These are phyloP conservation scores for Acanthopagrus latus DNA, from an alignment of 2,797 vertebrate genomes.

Conservation along the genomic window DNA sequence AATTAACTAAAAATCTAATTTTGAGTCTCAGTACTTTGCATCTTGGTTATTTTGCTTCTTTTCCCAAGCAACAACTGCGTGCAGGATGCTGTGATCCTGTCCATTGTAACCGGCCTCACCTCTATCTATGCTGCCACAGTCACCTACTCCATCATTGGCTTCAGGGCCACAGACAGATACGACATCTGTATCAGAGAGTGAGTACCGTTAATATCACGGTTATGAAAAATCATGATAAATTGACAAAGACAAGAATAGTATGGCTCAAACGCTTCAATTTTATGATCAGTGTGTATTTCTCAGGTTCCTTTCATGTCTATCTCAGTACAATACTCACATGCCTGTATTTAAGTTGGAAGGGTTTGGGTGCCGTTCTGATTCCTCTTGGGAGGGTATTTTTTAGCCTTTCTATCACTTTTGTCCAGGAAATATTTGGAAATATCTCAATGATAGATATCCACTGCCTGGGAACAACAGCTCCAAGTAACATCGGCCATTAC, in stretches of 20 bases:
- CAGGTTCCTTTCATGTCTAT: background rate
- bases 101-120: constrained; percentile 90
- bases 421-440: too few species aligned
- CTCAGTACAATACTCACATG: background rate
- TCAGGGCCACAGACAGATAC: constrained; percentile 91
- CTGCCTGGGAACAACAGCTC: too few species aligned
- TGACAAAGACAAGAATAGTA: too few species aligned
- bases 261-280: background rate
- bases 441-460: too few species aligned
- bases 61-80: constrained; percentile 93
- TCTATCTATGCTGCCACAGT: constrained; percentile 93
- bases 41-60: background rate
- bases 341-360: background rate
- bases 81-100: constrained; percentile 91
- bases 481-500: too few species aligned
- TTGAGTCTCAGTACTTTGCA: background rate
- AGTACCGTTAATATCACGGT: constrained; percentile 47
- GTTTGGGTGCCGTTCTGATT: too few species aligned
- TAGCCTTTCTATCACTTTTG: too few species aligned
- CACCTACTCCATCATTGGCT: constrained; percentile 96
- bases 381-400: too few species aligned
- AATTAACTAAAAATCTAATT: background rate
- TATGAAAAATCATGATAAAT: too few species aligned
- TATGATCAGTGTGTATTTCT: background rate
- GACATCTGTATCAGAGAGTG: constrained; percentile 90